A percentile compares a stretch with the other conserved stretches of the same genome.
Evolutionary conservation across 2,113 vertebrate genomes (phyloP).

Genomic region (Colaptes auratus): DNA sequence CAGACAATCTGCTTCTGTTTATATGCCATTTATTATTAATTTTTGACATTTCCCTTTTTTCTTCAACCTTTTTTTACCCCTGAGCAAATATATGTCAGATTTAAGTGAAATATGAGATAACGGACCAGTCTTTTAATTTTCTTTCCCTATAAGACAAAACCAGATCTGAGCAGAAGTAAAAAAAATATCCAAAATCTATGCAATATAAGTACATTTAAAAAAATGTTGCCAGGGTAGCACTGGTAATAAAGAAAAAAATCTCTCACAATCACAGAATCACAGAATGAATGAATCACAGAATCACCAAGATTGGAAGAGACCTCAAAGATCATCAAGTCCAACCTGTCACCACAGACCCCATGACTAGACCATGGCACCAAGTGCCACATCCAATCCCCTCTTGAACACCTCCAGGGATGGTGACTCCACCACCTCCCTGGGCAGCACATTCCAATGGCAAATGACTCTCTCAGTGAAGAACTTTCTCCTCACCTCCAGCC

Average conservation of each 20-base stretch:
- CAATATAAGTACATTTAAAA: constrained; percentile 46
- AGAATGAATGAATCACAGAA: too few relatives aligned
- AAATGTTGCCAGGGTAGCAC: constrained; percentile 37
- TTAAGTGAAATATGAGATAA: constrained; percentile 77
- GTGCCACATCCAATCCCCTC: too few relatives aligned
- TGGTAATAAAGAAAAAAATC: neutral
- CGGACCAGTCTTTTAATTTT: constrained; percentile 49
- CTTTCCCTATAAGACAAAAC: constrained; percentile 47
- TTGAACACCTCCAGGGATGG: too few relatives aligned
- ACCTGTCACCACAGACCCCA: too few relatives aligned
- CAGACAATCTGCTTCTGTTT: constrained; percentile 86
- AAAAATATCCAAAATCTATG: constrained; percentile 52
- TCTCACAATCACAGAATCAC: too few relatives aligned
- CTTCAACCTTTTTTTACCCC: constrained; percentile 71
- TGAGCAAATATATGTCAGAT: constrained; percentile 78
- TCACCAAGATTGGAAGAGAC: too few relatives aligned
- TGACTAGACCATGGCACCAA: too few relatives aligned
- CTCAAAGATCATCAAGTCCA: too few relatives aligned
- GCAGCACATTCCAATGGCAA: too few relatives aligned
- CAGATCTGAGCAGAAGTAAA: constrained; percentile 67
- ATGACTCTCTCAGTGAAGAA: too few relatives aligned
- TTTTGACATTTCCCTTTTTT: constrained; percentile 84
- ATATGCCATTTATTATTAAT: constrained; percentile 81
- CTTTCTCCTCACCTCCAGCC: too few relatives aligned
- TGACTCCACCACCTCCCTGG: too few relatives aligned